phyloP scores from a whole-genome alignment of 2,797 vertebrate species.

The Meriones psammophilus region DNA sequence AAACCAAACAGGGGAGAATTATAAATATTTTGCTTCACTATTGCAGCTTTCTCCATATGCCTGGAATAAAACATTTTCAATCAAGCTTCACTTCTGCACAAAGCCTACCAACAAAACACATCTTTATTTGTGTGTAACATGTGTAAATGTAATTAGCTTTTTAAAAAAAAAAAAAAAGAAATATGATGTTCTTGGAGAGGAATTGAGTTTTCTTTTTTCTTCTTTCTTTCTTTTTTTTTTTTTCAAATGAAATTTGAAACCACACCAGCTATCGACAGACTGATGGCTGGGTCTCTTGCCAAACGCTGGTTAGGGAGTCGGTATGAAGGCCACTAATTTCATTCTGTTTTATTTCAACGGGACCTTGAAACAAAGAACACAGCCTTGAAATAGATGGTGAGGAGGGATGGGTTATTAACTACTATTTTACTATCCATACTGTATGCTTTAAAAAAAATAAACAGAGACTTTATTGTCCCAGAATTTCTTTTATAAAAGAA shows the following conservation, averaged over 20 bases:
- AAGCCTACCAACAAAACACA: constrained; percentile 75
- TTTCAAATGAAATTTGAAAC: constrained; percentile 74
- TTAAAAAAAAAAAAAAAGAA: constrained; percentile 76
- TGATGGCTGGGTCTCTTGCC: constrained; percentile 75
- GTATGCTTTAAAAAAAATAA: constrained; percentile 44
- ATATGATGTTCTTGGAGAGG: constrained; percentile 53
- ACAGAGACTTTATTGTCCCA: constrained; percentile 39
- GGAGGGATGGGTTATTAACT: constrained; percentile 57
- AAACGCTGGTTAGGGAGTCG: constrained; percentile 74
- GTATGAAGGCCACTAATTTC: constrained; percentile 83
- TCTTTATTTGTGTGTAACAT: constrained; percentile 76
- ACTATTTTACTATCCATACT: constrained; percentile 29
- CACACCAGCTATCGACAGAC: constrained; percentile 74
- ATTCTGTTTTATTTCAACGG: constrained; percentile 80
- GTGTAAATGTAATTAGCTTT: constrained; percentile 75
- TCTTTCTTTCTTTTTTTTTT: background rate
- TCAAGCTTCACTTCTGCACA: constrained; percentile 66
- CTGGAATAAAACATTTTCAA: constrained; percentile 81
- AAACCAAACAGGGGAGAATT: constrained; percentile 81
- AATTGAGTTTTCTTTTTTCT: background rate
- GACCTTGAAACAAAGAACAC: constrained; percentile 80
- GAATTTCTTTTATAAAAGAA: constrained; percentile 53
- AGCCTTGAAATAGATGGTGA: constrained; percentile 72
- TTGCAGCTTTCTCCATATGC: constrained; percentile 83
- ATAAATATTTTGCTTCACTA: constrained; percentile 85